These are phyloP conservation scores for Aix galericulata DNA, from an alignment of 2,113 vertebrate species.

Conservation along the genomic window DNA sequence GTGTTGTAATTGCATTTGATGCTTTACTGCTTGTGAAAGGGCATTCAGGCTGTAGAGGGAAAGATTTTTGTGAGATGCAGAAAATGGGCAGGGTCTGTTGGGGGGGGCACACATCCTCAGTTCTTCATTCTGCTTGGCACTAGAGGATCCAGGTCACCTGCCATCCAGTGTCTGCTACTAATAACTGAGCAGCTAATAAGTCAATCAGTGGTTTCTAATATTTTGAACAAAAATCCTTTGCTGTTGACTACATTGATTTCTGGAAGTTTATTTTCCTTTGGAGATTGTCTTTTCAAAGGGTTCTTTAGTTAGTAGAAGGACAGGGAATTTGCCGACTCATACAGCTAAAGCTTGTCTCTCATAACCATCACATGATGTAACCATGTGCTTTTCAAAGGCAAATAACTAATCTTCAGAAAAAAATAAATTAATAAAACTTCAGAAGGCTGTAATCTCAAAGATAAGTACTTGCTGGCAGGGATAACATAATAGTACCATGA, in stretches of 20 bases:
- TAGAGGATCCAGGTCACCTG: neutral
- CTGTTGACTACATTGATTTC: neutral
- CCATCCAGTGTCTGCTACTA: neutral
- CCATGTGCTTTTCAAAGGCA: neutral
- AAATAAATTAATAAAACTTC: neutral
- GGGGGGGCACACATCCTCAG: rapidly evolving
- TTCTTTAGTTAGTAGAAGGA: neutral
- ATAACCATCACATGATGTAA: neutral
- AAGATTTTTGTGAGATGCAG: neutral
- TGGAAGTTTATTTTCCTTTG: neutral
- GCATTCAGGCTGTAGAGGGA: neutral
- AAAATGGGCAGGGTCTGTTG: neutral
- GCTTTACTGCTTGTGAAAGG: neutral
- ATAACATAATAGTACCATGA: neutral
- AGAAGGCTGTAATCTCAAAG: neutral
- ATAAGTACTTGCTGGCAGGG: neutral
- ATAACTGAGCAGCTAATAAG: neutral
- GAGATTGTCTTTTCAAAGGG: neutral
- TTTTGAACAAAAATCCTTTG: neutral
- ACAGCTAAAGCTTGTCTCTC: neutral
- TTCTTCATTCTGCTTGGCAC: neutral
- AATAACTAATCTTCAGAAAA: neutral
- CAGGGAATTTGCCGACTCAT: neutral
- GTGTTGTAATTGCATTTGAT: neutral
- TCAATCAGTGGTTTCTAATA: neutral